Percentiles rank a stretch among this genome's conserved stretches.
Conservation (phyloP, 2,888 invertebrate species). For the Dryobotodes eremita region DNA sequence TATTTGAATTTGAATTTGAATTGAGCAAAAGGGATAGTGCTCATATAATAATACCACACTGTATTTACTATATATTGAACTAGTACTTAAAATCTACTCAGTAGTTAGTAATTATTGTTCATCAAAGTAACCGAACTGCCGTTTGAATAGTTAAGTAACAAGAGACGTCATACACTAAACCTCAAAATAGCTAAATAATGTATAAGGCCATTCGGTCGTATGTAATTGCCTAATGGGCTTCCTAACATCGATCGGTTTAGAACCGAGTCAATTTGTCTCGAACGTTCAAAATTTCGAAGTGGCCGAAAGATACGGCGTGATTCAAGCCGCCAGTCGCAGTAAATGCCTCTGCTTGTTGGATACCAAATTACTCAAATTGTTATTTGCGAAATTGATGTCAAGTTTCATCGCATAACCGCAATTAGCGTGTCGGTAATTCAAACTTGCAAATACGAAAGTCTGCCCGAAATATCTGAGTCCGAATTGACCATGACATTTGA, state of each 20-base stretch:
- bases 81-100: conserved; percentile 25
- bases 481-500: conserved; percentile 57
- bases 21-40: neutral
- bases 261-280: conserved; percentile 63
- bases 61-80: neutral
- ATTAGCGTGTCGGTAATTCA: conserved; percentile 72
- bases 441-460: conserved; percentile 71
- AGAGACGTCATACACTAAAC: conserved; percentile 24
- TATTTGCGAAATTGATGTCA: conserved; percentile 78
- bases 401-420: conserved; percentile 74
- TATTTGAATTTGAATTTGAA: too few relatives aligned
- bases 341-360: conserved; percentile 60
- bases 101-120: conserved; percentile 7
- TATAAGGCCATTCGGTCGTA: conserved; percentile 49
- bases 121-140: conserved; percentile 22
- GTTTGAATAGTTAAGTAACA: conserved; percentile 43
- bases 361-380: conserved; percentile 78
- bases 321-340: conserved; percentile 52
- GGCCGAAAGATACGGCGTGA: conserved; percentile 60
- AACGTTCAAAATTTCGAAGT: conserved; percentile 63
- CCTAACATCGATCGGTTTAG: conserved; percentile 59
- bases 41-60: neutral
- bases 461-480: conserved; percentile 54
- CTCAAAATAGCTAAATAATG: conserved; percentile 43
- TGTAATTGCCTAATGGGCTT: conserved; percentile 63